These are phyloP conservation scores for Regulus satrapa DNA, from an alignment of 2,113 vertebrate genomes.

Conservation along the genomic window DNA sequence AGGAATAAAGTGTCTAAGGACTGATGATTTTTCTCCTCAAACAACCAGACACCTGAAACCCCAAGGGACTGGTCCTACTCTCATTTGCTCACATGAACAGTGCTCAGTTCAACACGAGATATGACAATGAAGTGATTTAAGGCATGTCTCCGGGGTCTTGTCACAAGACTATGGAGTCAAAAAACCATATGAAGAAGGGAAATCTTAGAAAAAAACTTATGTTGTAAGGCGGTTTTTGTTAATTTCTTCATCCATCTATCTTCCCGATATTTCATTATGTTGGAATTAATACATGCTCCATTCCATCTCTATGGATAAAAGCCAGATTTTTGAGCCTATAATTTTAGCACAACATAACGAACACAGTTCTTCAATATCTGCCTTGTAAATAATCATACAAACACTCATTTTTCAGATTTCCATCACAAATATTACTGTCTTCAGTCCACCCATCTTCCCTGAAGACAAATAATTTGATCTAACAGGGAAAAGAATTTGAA, in stretches of 20 bases:
- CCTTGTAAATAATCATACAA: constrained; percentile 26
- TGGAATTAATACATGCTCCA: background rate
- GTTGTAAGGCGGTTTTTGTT: background rate
- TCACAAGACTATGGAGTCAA: background rate
- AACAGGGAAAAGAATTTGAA: constrained; percentile 30
- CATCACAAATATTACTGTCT: constrained; percentile 9
- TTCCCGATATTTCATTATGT: background rate
- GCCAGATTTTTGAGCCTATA: background rate
- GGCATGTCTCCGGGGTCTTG: background rate
- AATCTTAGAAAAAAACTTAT: background rate
- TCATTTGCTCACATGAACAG: background rate
- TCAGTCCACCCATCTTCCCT: background rate
- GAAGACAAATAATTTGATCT: constrained; percentile 38
- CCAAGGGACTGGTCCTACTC: background rate
- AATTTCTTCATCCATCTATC: background rate
- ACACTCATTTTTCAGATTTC: constrained; percentile 13
- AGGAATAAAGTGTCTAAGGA: background rate
- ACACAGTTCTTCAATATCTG: background rate
- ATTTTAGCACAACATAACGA: background rate
- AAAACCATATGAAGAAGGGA: background rate
- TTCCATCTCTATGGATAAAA: background rate
- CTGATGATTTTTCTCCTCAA: background rate
- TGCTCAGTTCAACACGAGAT: background rate
- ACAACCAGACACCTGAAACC: background rate
- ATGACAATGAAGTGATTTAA: background rate